Evolutionary conservation across 1,140 invertebrate species (phyloP).

Genomic region (Akabosia matsudoensis): DNA sequence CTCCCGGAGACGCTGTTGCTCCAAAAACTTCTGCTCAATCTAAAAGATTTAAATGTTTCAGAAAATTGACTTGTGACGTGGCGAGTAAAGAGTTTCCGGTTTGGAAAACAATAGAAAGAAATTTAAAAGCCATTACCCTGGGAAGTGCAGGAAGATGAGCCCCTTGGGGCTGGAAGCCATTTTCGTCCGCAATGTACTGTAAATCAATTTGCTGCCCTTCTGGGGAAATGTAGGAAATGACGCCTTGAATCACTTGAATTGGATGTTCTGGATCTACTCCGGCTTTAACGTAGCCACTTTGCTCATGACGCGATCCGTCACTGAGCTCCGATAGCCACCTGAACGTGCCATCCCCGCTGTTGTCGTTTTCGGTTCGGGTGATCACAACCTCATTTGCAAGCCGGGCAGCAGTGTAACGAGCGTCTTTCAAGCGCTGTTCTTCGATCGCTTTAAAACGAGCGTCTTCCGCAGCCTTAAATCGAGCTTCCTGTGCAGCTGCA

Average conservation of each 20-base stretch:
- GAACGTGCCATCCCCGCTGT: slow-evolving; percentile 18
- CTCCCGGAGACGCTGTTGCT: too few relatives aligned
- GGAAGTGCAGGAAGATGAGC: slow-evolving; percentile 70
- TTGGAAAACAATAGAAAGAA: too few relatives aligned
- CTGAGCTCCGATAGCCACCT: not conserved
- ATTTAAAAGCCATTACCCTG: too few relatives aligned
- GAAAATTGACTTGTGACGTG: too few relatives aligned
- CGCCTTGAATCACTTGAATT: slow-evolving; percentile 56
- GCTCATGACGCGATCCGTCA: not conserved
- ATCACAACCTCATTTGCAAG: not conserved
- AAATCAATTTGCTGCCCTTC: slow-evolving; percentile 67
- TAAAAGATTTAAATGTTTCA: too few relatives aligned
- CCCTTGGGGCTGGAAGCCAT: slow-evolving; percentile 38
- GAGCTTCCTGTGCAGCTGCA: too few relatives aligned
- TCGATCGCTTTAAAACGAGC: too few relatives aligned
- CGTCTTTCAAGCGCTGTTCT: too few relatives aligned
- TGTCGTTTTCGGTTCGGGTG: not conserved
- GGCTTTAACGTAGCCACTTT: not conserved
- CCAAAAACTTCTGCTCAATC: too few relatives aligned
- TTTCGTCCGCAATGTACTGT: slow-evolving; percentile 75
- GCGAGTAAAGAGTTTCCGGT: too few relatives aligned
- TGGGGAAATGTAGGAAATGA: slow-evolving; percentile 67
- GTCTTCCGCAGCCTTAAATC: too few relatives aligned
- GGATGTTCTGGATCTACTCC: slow-evolving; percentile 1
- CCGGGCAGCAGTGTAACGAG: not conserved